Evolutionary conservation across 2,113 vertebrate species (phyloP).

Genomic region (Hippocampus comes): DNA sequence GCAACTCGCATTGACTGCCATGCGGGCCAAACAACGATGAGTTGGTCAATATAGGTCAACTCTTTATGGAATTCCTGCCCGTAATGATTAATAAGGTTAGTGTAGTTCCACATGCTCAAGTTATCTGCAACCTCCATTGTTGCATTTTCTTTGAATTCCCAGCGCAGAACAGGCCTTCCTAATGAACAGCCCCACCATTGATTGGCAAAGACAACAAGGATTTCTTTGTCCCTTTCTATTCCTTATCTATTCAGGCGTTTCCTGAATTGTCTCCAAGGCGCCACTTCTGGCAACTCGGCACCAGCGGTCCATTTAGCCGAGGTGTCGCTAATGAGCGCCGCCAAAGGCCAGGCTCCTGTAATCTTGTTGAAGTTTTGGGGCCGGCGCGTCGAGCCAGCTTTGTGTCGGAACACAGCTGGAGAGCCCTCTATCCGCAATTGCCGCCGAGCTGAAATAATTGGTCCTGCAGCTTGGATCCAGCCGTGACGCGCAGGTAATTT

Average conservation of each 20-base stretch:
- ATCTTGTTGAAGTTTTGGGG: constrained; percentile 65
- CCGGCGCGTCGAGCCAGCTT: constrained; percentile 52
- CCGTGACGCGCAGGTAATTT: constrained; percentile 63
- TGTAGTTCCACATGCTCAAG: constrained; percentile 48
- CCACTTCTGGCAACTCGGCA: constrained; percentile 14
- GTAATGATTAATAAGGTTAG: constrained; percentile 68
- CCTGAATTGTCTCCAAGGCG: not conserved
- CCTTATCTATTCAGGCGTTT: constrained; percentile 17
- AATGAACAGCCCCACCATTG: constrained; percentile 49
- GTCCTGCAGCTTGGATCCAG: constrained; percentile 53
- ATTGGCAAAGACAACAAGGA: constrained; percentile 41
- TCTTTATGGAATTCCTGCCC: constrained; percentile 59
- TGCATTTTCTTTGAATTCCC: constrained; percentile 22
- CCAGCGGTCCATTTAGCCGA: constrained; percentile 41
- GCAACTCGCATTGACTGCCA: not conserved
- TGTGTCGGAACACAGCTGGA: constrained; percentile 68
- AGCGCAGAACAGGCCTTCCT: constrained; percentile 23
- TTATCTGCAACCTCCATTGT: constrained; percentile 44
- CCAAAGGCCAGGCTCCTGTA: constrained; percentile 53
- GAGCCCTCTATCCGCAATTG: constrained; percentile 51
- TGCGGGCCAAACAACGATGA: constrained; percentile 46
- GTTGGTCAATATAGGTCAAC: constrained; percentile 49
- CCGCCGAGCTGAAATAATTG: constrained; percentile 68
- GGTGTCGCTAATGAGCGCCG: constrained; percentile 39
- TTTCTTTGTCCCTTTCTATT: constrained; percentile 35